These are phyloP conservation scores for Polypedilum vanderplanki DNA, from an alignment of 1,140 invertebrate genomes.

Conservation along the genomic window DNA sequence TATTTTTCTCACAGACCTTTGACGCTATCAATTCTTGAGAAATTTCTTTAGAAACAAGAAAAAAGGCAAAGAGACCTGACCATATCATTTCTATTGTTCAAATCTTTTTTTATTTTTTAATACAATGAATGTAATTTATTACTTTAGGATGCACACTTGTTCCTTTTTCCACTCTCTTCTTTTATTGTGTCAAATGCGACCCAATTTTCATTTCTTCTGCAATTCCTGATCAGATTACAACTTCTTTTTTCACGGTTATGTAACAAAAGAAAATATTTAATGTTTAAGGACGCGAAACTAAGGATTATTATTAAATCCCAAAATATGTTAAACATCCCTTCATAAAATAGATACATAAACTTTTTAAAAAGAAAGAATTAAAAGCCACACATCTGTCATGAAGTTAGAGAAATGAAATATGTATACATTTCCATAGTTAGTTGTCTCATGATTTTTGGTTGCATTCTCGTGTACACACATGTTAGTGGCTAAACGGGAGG, in stretches of 20 bases:
- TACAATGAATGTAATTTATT: conserved; percentile 6
- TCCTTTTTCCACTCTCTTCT: conserved; percentile 2
- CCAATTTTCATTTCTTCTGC: not conserved
- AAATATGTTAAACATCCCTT: not conserved
- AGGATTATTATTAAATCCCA: not conserved
- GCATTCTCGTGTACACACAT: conserved; percentile 4
- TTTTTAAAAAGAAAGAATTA: not conserved
- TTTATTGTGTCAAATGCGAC: not conserved
- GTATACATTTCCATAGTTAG: not conserved
- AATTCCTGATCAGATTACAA: not conserved
- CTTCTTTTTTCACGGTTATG: conserved; percentile 10
- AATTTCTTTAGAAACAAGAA: not conserved
- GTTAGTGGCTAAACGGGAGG: conserved; percentile 9
- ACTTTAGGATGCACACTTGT: conserved; percentile 17
- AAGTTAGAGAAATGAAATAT: not conserved
- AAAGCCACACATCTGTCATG: conserved; percentile 16
- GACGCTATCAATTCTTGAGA: conserved; percentile 3
- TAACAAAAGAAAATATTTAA: conserved; percentile 9
- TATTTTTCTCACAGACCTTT: not conserved
- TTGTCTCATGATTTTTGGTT: conserved; percentile 7
- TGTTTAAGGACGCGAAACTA: not conserved
- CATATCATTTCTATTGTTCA: not conserved
- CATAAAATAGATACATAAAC: too few species aligned
- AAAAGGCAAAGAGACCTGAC: conserved; percentile 1
- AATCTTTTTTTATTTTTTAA: not conserved